Evolutionary conservation across 2,888 invertebrate species (phyloP), one percentile per base, ranked within the genome.

Genomic region (Megamerina dolium): DNA sequence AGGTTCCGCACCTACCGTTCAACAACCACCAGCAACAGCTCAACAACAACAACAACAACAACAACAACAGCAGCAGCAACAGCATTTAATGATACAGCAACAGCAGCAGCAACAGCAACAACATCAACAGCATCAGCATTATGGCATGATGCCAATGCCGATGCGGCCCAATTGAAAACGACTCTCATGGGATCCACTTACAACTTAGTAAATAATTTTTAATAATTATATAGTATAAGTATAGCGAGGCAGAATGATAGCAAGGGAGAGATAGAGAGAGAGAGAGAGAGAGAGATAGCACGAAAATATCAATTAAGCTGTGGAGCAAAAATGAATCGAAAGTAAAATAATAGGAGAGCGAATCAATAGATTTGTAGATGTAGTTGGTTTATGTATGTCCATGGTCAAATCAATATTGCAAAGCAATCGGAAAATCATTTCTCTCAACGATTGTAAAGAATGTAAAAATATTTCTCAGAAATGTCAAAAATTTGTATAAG

Each of bases 101-200:
- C 59, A 55, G 10, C 58, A 53, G 17, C 58, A 56, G 2, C 58
- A 53, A n/a, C 57, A 57, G 4, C 58, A 57, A 29, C 54, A 55
- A 17, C 49, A 51, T 50, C 52, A 35, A 19, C 48, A 49, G 30
- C 60, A 59, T 26, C 65, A 66, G 46, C 70, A 70, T 46, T 71
- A 67, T 35, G 61, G 62, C 41, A 68, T 72, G 64, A 43, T 70
- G 55, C 64, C 68, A 12, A 43, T 70, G 55, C 64, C 68, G 10
- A 56, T 68, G 51, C 55, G 68, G 54, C 66, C 56, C 32, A 64
- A 64, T 61, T 64, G 66, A 64, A 66, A 58, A 56, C 58, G 63
- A 52, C 60, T 60, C 35, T 63, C 64, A 12, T 63, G 63, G 61
- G 61, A 60, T 52, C 59, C 61, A 37, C 49, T 8, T 10, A 23